A percentile compares a stretch with the other conserved stretches of the same genome.
phyloP scores from a whole-genome alignment of 2,888 invertebrate species.

The Leucania comma region DNA sequence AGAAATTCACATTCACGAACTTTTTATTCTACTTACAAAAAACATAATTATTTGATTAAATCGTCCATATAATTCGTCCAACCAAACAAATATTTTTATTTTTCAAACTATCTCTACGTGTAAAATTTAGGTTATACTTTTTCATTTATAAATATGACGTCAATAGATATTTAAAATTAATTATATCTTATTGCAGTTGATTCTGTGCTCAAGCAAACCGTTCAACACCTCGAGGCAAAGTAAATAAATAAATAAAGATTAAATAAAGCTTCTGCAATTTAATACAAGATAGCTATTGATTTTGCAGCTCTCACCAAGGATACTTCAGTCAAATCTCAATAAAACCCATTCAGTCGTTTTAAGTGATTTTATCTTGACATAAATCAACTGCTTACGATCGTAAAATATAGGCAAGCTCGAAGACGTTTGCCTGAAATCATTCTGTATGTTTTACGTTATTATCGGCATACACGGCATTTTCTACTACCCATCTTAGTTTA shows the following conservation, averaged over 20 bases:
- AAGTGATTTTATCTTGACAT: conserved; percentile 60
- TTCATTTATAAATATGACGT: background rate
- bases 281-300: conserved; percentile 45
- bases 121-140: background rate
- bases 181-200: background rate
- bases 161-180: conserved; percentile 1
- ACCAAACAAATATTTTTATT: background rate
- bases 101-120: background rate
- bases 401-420: conserved; percentile 47
- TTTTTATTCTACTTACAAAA: background rate
- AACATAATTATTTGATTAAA: no score
- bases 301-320: conserved; percentile 27
- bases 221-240: conserved; percentile 6
- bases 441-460: conserved; percentile 38
- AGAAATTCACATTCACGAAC: no score
- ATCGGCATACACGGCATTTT: conserved; percentile 29
- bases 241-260: conserved; percentile 30
- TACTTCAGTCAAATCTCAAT: conserved; percentile 51
- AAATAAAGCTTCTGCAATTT: conserved; percentile 25
- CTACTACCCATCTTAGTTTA: background rate
- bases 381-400: conserved; percentile 56
- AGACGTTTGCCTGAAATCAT: conserved; percentile 29
- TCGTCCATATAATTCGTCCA: background rate
- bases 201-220: background rate
- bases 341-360: conserved; percentile 59